phyloP scores from a whole-genome alignment of 2,113 vertebrate species.

The Anarrhichthys ocellatus region DNA sequence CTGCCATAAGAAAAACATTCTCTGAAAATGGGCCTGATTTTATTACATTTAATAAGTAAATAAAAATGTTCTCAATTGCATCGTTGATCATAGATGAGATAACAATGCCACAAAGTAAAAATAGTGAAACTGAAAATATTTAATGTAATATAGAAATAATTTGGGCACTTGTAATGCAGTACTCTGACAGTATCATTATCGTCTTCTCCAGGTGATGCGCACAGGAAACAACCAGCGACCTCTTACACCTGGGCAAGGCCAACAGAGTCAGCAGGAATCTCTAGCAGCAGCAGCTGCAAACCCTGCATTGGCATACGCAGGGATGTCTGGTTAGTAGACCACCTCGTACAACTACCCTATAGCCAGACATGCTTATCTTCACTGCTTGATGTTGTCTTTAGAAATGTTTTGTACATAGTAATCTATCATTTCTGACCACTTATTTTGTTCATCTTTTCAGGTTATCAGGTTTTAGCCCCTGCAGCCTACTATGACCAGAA shows the following conservation, averaged over 20 bases:
- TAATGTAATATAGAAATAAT: too few species aligned
- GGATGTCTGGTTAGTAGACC: slow-evolving; percentile 90
- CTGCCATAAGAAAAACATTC: too few species aligned
- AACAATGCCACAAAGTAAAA: too few species aligned
- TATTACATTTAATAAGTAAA: too few species aligned
- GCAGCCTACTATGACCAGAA: slow-evolving; percentile 98
- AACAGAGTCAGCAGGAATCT: slow-evolving; percentile 96
- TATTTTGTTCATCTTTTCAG: slow-evolving; percentile 67
- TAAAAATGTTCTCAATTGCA: too few species aligned
- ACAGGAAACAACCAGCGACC: slow-evolving; percentile 93
- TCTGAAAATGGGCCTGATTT: too few species aligned
- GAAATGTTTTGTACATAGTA: background rate
- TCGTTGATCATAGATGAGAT: too few species aligned
- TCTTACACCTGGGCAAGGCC: slow-evolving; percentile 93
- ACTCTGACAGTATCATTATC: background rate
- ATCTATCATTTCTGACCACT: background rate
- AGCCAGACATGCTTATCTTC: background rate
- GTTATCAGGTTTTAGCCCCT: slow-evolving; percentile 95
- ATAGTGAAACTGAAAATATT: too few species aligned
- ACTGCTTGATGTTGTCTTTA: background rate
- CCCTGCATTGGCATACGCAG: slow-evolving; percentile 93
- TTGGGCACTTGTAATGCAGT: background rate
- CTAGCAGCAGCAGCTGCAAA: slow-evolving; percentile 91
- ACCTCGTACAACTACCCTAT: background rate
- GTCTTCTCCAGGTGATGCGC: slow-evolving; percentile 89